Conservation (phyloP, 35 echinoderm and acorn worm genomes). For the Heliocidaris tuberculata region DNA sequence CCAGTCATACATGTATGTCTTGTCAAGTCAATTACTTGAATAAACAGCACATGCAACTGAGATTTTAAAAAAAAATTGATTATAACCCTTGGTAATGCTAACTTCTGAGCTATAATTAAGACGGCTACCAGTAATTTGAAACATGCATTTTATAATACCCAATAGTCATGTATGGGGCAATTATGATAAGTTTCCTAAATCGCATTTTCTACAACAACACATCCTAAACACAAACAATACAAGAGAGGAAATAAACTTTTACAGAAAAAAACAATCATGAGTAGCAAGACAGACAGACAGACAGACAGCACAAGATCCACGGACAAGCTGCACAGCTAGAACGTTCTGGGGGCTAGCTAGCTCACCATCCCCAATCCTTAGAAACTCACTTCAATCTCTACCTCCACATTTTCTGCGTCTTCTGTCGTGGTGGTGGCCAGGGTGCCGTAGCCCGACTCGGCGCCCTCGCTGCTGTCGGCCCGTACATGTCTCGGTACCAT, state of each 20-base stretch:
- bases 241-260: not conserved
- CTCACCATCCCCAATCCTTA: not conserved
- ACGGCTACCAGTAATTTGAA: too few relatives aligned
- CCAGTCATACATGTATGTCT: too few relatives aligned
- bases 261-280: not conserved
- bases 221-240: not conserved
- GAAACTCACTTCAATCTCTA: slow-evolving; percentile 61
- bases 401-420: slow-evolving; percentile 81
- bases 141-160: too few relatives aligned
- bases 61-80: too few relatives aligned
- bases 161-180: too few relatives aligned
- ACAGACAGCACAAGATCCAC: too few relatives aligned
- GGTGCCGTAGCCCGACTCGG: slow-evolving; percentile 89
- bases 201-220: not conserved
- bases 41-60: too few relatives aligned
- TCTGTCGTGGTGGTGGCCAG: slow-evolving; percentile 66
- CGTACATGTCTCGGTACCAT: slow-evolving; percentile 51
- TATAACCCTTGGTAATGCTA: too few relatives aligned
- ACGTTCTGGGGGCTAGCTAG: not conserved
- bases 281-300: not conserved
- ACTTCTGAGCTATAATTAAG: too few relatives aligned
- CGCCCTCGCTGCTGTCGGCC: slow-evolving; percentile 83
- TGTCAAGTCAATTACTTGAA: too few relatives aligned
- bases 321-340: not conserved
- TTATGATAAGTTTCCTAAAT: not conserved